Base-by-base conservation (phyloP, 2,113 vertebrate genomes). In the Laticauda colubrina region DNA sequence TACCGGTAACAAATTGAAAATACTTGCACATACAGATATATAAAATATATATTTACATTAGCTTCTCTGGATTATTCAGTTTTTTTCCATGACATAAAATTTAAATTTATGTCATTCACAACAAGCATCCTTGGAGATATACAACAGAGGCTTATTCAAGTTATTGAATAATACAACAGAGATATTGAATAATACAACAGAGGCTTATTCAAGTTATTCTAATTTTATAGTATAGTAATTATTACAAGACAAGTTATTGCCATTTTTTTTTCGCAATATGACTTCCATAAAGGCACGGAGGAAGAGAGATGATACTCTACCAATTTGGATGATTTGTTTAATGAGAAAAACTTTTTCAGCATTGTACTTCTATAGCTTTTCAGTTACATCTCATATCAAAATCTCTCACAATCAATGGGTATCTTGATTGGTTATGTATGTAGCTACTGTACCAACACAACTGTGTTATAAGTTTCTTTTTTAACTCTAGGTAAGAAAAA, bases 1-100 rank as follows among this genome's bases (percentile, higher is more conserved):
- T 97, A 24, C 23, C 0, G 9, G 59, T 61, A 95, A 93, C 96
- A 96, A 92, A 92, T 94, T 96, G 95, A 96, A 96, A 93, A 93
- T 95, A 97, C 94, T 75, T 64, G 94, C 96, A 57, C 91, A 90
- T 69, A 6, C 24, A 69, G 29, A 69, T 2, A 18, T 14, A 69
- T 18, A 93, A 94, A 64, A 39, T 93, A 97, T 94, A 93, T 96
- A 96, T 87, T 89, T 54, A 92, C 61, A 86, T 90, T 61, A 95
- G 43, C 92, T 96, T 97, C 93, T 93, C 91, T 55, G 24, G 81
- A 86, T 95, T 95, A 43, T 14, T 96, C 93, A 88, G 59, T 43
- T 92, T 91, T 94, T 92, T 94, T 90, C 95, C 95, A 92, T 91
- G 95, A 86, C 6, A 39, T 39, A 92, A n/a, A 94, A 94, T 92